Percentiles rank a stretch among this genome's conserved stretches.
These are phyloP conservation scores for Pyrocephalus nanus DNA, from an alignment of 2,797 vertebrate genomes.

Conservation along the genomic window DNA sequence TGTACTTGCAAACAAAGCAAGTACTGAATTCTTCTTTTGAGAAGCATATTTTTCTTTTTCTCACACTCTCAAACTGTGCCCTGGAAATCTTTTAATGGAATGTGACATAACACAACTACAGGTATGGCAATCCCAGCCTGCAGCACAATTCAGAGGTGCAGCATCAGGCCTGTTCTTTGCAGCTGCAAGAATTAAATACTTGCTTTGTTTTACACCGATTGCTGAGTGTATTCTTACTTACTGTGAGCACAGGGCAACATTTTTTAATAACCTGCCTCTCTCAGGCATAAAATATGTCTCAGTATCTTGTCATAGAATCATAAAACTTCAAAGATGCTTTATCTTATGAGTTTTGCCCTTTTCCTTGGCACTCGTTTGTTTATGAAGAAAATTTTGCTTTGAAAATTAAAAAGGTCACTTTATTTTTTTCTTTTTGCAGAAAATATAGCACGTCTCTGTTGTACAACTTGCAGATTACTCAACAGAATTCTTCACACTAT, in stretches of 20 bases:
- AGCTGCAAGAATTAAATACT: background rate
- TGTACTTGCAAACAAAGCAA: background rate
- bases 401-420: background rate
- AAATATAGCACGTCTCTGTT: background rate
- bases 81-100: background rate
- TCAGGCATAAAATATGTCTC: background rate
- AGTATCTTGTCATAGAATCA: background rate
- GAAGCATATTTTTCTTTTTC: background rate
- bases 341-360: background rate
- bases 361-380: background rate
- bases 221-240: background rate
- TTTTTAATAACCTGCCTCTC: background rate
- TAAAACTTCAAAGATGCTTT: background rate
- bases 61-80: rapidly evolving
- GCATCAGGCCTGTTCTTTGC: background rate
- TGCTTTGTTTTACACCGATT: background rate
- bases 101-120: background rate
- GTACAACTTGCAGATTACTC: background rate
- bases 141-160: background rate
- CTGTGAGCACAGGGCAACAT: background rate
- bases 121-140: background rate
- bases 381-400: background rate
- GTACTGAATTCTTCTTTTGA: background rate
- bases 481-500: background rate
- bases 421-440: background rate